phyloP scores from a whole-genome alignment of 2,888 invertebrate genomes.

The Archaeoteleia sp. region DNA sequence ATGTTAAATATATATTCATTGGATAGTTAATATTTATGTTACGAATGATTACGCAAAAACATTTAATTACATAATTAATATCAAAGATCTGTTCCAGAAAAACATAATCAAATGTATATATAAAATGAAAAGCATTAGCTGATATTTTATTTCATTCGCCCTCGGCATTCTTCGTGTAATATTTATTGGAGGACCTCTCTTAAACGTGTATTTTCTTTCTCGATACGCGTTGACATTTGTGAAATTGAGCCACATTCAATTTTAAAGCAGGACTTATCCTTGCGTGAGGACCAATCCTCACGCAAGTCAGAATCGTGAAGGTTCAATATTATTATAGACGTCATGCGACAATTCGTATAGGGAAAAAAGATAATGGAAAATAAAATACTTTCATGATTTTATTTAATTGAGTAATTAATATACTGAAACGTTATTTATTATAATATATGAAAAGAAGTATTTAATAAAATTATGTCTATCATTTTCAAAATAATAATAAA shows the following conservation, averaged over 20 bases:
- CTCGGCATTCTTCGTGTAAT: slow-evolving; percentile 48
- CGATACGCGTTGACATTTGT: slow-evolving; percentile 65
- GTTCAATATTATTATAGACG: slow-evolving; percentile 31
- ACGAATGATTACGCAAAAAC: too few relatives aligned
- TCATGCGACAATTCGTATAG: slow-evolving; percentile 39
- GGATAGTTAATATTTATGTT: too few relatives aligned
- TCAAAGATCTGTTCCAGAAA: too few relatives aligned
- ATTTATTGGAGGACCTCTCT: slow-evolving; percentile 61
- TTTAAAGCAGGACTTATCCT: slow-evolving; percentile 46
- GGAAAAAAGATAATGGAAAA: too few relatives aligned
- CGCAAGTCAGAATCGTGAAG: slow-evolving; percentile 9
- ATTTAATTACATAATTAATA: too few relatives aligned
- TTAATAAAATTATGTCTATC: too few relatives aligned
- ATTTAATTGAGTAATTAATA: too few relatives aligned
- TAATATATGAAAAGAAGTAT: too few relatives aligned
- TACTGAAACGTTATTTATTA: too few relatives aligned
- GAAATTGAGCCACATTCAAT: slow-evolving; percentile 62
- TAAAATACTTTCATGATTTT: too few relatives aligned
- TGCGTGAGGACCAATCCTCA: slow-evolving; percentile 42
- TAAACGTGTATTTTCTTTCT: slow-evolving; percentile 58
- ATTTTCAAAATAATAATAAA: too few relatives aligned
- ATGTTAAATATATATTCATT: too few relatives aligned
- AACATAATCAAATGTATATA: slow-evolving; percentile 25
- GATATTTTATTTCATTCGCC: slow-evolving; percentile 47
- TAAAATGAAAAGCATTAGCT: slow-evolving; percentile 24